Evolutionary conservation across 2,113 vertebrate species (phyloP), one percentile per base, ranked within the genome.

Genomic region (Hystrix cristata): DNA sequence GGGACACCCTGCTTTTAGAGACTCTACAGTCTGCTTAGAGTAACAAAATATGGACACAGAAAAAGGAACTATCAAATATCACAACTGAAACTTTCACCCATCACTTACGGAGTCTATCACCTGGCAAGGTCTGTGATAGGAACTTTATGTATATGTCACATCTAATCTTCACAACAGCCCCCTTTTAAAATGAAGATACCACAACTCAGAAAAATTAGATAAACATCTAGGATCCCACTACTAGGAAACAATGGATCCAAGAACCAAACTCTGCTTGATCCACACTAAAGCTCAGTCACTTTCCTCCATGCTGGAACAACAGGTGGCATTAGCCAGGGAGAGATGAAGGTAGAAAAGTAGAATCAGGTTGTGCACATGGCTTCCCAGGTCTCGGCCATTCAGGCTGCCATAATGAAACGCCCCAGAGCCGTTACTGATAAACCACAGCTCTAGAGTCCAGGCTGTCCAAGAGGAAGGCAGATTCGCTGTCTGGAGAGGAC

Each of bases 71-170:
- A 34, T 87, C 9, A 53, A 46, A 9, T 67, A 46, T 2, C 69
- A 46, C 5, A 6, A 23, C 55, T 46, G 14, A 79, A 64, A 27
- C 46, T 31, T 62, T 29, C 38, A 46, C 23, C 23, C 55, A 3
- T 57, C 64, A 21, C 71, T 65, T 31, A 43, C 71, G 38, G 43
- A 71, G 65, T 53, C 15, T 1, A 1, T 43, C 29, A 10, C 31
- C 31, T 87, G 53, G 87, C 86, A 72, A 38, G 69, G 51, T 59
- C 48, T 3, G 19, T 34, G 19, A 21, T 79, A 8, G 55, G 72
- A 38, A 48, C 14, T 55, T 59, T n/a, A 29, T 34, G 5, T 6
- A 10, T 51, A 23, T 59, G 2, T 29, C 57, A 25, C 0, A 0
- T 43, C 27, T n/a, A n/a, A 23, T 69, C 34, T 43, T 25, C 67